phyloP scores from a whole-genome alignment of 2,888 invertebrate genomes.

The Lamproptera curius region DNA sequence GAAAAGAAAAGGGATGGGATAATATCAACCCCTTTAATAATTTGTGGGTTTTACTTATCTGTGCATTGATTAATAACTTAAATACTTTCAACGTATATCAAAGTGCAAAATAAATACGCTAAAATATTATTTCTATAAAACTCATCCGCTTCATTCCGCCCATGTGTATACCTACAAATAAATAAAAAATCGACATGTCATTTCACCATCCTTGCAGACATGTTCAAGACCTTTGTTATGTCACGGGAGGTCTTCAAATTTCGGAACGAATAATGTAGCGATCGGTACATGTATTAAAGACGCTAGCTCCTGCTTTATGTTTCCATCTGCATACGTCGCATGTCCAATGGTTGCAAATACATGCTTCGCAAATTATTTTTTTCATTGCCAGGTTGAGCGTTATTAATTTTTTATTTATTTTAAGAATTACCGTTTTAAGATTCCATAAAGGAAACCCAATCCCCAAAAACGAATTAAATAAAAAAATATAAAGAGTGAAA shows the following conservation, averaged over 20 bases:
- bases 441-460: too few relatives aligned
- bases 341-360: neutral
- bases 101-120: too few relatives aligned
- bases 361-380: neutral
- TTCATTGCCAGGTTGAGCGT: neutral
- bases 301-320: neutral
- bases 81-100: too few relatives aligned
- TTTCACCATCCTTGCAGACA: neutral
- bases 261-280: neutral
- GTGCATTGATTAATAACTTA: too few relatives aligned
- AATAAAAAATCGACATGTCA: too few relatives aligned
- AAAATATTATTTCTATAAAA: too few relatives aligned
- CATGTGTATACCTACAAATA: too few relatives aligned
- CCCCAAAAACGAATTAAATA: too few relatives aligned
- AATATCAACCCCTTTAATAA: slow-evolving; percentile 22
- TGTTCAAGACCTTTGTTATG: neutral
- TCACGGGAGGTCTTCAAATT: neutral
- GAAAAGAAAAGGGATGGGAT: slow-evolving; percentile 24
- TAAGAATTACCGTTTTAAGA: neutral
- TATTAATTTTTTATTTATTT: neutral
- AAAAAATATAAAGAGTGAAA: too few relatives aligned
- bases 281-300: neutral
- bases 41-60: slow-evolving; percentile 26
- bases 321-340: neutral
- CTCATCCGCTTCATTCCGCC: too few relatives aligned